Conservation (phyloP, 2,113 vertebrate species). For the Ptilorrhoa leucosticta region DNA sequence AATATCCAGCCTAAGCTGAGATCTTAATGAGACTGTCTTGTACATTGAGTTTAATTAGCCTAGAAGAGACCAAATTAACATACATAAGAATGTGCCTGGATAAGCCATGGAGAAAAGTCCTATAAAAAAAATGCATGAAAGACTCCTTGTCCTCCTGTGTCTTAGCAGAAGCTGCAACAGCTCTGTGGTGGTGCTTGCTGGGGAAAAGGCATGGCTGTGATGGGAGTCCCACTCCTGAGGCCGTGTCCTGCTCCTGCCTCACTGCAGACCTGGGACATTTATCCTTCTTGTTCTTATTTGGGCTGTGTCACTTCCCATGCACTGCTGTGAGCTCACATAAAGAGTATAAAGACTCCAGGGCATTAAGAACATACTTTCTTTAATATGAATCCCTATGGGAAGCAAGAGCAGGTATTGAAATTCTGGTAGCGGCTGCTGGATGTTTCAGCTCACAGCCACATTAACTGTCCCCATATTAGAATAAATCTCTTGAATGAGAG, state of each 20-base stretch:
- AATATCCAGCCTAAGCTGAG: neutral
- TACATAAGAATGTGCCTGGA: neutral
- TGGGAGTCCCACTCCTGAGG: accelerated
- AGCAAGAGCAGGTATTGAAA: neutral
- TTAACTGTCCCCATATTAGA: neutral
- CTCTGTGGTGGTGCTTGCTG: neutral
- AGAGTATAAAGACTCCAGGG: neutral
- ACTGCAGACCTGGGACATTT: neutral
- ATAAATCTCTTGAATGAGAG: neutral
- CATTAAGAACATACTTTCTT: neutral
- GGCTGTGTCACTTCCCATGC: neutral
- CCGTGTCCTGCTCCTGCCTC: neutral
- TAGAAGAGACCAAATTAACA: neutral
- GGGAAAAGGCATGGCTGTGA: neutral
- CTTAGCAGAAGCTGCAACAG: neutral
- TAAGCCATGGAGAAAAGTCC: neutral
- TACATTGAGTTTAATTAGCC: neutral
- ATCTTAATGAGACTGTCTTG: neutral
- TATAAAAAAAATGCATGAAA: neutral
- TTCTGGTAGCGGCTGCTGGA: neutral
- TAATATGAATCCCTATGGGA: neutral
- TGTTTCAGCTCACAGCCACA: neutral
- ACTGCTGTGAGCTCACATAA: neutral
- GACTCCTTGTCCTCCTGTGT: neutral
- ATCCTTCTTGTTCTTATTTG: neutral